Percentiles rank a stretch among this genome's conserved stretches.
phyloP scores from a whole-genome alignment of 1,140 invertebrate genomes.

The Vollenhovia emeryi region DNA sequence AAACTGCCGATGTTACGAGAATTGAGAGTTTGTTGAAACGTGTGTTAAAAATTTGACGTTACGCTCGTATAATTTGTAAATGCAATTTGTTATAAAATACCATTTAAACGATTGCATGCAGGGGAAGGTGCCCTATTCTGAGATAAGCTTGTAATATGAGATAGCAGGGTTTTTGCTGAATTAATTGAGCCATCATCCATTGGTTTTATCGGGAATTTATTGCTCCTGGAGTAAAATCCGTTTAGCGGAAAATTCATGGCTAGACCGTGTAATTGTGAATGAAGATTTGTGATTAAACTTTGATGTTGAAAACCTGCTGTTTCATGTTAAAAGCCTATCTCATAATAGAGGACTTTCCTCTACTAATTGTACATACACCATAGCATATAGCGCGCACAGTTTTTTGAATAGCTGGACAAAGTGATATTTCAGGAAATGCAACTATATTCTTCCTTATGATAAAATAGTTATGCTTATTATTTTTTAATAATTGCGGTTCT shows the following conservation, averaged over 20 bases:
- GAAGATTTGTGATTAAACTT: too few relatives aligned
- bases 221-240: too few relatives aligned
- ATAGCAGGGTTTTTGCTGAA: too few relatives aligned
- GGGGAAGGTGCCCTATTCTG: too few relatives aligned
- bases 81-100: background rate
- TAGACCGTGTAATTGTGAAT: too few relatives aligned
- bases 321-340: too few relatives aligned
- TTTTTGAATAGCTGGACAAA: background rate
- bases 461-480: background rate
- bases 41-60: background rate
- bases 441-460: background rate
- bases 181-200: too few relatives aligned
- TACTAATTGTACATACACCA: background rate
- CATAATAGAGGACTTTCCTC: too few relatives aligned
- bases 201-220: too few relatives aligned
- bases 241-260: too few relatives aligned
- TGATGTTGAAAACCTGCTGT: too few relatives aligned
- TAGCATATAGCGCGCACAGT: background rate
- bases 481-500: background rate
- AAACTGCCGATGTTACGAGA: background rate
- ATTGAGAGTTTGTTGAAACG: background rate
- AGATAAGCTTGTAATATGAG: too few relatives aligned
- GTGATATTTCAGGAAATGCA: background rate
- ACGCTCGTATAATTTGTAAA: background rate
- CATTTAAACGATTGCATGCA: background rate